These are phyloP conservation scores for Argyrosomus regius DNA, from an alignment of 2,797 vertebrate genomes.

Conservation along the genomic window DNA sequence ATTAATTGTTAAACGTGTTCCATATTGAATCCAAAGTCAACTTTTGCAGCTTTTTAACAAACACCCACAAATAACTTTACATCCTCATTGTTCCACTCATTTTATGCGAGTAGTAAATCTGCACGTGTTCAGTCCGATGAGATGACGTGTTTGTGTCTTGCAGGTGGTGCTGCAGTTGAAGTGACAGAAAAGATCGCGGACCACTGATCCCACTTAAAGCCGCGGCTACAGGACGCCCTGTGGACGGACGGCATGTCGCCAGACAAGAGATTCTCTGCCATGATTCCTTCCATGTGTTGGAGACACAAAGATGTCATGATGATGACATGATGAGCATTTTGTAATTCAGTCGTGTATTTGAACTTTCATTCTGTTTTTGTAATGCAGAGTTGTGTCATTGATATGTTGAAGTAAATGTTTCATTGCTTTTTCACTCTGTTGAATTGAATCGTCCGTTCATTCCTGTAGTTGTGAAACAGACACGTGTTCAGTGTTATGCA, in stretches of 20 bases:
- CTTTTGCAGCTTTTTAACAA: neutral
- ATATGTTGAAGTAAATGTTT: constrained; percentile 17
- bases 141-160: constrained; percentile 18
- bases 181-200: constrained; percentile 58
- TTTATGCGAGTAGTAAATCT: neutral
- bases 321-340: neutral
- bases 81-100: no score
- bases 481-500: neutral
- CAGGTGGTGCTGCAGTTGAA: constrained; percentile 93
- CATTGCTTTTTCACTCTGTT: neutral
- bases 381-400: neutral
- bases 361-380: neutral
- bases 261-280: neutral
- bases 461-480: no score
- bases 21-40: neutral
- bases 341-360: neutral
- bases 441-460: neutral
- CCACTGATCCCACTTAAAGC: neutral
- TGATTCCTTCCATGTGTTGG: neutral
- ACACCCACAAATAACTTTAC: neutral
- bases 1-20: neutral
- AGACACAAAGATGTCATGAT: neutral
- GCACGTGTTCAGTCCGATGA: neutral
- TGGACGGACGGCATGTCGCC: neutral
- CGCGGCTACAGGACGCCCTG: neutral